A percentile compares a stretch with the other conserved stretches of the same genome.
Conservation (phyloP, 2,113 vertebrate genomes). For the Scophthalmus maximus region DNA sequence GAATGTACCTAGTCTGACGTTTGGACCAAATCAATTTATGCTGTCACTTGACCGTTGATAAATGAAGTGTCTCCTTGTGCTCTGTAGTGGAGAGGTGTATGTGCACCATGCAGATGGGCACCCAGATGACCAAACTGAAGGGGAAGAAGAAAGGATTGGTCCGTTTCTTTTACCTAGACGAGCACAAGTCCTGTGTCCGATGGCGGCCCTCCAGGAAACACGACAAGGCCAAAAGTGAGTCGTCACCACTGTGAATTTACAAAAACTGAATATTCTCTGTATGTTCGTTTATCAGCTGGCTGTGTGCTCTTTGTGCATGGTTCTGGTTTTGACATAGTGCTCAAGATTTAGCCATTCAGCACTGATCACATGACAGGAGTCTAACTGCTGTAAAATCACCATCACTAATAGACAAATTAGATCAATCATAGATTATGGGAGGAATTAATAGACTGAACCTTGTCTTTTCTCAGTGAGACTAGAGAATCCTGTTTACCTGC, state of each 20-base stretch:
- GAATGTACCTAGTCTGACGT: background rate
- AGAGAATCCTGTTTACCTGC: background rate
- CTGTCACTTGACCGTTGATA: background rate
- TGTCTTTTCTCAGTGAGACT: background rate
- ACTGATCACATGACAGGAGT: background rate
- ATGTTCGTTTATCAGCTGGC: background rate
- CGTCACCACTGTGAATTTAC: background rate
- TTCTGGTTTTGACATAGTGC: background rate
- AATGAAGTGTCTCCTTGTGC: constrained; percentile 6
- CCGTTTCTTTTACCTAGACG: constrained; percentile 93
- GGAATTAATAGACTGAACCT: background rate
- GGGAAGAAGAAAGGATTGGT: constrained; percentile 91
- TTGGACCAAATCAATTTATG: constrained; percentile 2
- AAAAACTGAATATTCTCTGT: background rate
- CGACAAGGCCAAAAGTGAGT: constrained; percentile 97
- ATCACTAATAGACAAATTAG: background rate
- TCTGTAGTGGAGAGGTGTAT: constrained; percentile 80
- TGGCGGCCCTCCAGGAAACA: constrained; percentile 97
- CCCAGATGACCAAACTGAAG: constrained; percentile 94
- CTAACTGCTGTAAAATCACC: background rate
- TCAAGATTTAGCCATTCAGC: background rate
- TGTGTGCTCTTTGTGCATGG: background rate
- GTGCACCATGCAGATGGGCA: constrained; percentile 93
- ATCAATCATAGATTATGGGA: background rate
- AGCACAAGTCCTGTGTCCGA: constrained; percentile 93